These are phyloP conservation scores for Syrrhaptes paradoxus DNA, from an alignment of 2,113 vertebrate species.

Conservation along the genomic window DNA sequence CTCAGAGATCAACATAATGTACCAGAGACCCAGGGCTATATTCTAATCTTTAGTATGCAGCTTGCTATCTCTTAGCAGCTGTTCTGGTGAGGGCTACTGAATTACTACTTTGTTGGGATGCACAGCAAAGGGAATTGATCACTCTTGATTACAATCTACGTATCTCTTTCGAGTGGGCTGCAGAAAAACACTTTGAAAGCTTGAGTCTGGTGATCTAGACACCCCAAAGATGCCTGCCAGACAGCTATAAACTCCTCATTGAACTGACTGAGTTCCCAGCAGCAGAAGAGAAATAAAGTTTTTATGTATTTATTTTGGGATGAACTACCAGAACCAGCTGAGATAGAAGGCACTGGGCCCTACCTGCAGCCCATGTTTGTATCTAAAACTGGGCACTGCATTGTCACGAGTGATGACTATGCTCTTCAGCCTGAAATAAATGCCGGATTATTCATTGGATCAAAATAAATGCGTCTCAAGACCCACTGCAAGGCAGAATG, in stretches of 20 bases:
- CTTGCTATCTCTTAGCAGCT: neutral
- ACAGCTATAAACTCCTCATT: neutral
- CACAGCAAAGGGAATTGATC: neutral
- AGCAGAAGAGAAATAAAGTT: neutral
- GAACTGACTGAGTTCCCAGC: neutral
- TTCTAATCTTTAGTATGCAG: neutral
- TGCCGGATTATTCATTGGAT: neutral
- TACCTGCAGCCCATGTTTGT: neutral
- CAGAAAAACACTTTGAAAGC: neutral
- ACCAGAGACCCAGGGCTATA: neutral
- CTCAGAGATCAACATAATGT: neutral
- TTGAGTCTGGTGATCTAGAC: neutral
- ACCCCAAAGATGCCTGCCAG: neutral
- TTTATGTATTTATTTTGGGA: neutral
- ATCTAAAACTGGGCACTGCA: neutral
- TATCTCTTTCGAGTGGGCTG: neutral
- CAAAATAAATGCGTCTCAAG: neutral
- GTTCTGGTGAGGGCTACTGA: neutral
- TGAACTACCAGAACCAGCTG: neutral
- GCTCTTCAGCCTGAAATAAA: neutral
- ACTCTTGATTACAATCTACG: neutral
- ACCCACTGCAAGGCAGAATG: neutral
- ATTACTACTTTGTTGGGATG: neutral
- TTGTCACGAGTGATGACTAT: neutral
- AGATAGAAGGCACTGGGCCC: neutral